phyloP scores from a whole-genome alignment of 2,888 invertebrate species.

The Chromoteleia sp. region DNA sequence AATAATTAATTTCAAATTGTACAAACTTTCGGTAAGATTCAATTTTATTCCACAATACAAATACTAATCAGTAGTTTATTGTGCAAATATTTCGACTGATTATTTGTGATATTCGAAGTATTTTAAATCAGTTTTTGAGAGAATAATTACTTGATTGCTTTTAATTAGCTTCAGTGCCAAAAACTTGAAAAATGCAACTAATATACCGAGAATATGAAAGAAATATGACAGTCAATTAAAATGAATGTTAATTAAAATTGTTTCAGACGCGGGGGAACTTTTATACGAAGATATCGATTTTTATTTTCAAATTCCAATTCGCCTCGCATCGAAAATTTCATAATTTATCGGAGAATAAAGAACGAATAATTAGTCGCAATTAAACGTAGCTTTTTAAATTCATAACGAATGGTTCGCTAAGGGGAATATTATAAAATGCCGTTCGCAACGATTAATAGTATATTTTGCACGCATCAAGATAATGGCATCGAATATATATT shows the following conservation, averaged over 20 bases:
- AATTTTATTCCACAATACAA: not conserved
- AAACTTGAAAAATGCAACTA: no score
- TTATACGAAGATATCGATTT: not conserved
- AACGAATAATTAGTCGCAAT: conserved; percentile 11
- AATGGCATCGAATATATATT: conserved; percentile 54
- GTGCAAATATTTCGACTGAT: no score
- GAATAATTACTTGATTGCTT: no score
- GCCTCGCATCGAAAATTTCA: not conserved
- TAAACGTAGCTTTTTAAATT: not conserved
- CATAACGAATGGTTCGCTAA: conserved; percentile 2
- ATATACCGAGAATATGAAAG: no score
- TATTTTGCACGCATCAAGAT: conserved; percentile 51
- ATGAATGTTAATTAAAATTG: no score
- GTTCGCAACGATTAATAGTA: conserved; percentile 46
- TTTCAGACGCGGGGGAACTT: no score
- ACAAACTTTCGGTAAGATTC: not conserved
- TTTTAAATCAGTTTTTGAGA: no score
- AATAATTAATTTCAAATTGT: not conserved
- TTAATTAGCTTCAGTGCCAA: no score
- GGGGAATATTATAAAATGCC: conserved; percentile 28
- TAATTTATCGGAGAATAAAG: not conserved
- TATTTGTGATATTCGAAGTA: no score
- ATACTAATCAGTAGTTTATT: no score
- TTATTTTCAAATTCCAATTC: not conserved
- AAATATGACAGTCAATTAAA: no score